phyloP scores from a whole-genome alignment of 2,113 vertebrate species.

The Monarcha castaneiventris region DNA sequence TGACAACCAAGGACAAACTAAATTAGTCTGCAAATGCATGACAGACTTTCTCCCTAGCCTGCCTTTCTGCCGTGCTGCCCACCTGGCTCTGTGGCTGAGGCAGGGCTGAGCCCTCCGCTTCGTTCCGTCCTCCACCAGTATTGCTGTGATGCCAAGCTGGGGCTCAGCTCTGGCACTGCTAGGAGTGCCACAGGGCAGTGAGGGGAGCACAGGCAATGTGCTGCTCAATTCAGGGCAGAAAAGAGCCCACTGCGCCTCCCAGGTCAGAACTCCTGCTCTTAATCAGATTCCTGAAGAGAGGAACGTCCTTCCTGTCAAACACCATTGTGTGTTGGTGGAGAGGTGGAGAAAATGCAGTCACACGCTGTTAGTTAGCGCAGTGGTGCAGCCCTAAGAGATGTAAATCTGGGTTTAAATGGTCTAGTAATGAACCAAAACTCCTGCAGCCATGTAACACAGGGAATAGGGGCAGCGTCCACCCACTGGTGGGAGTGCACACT shows the following conservation, averaged over 20 bases:
- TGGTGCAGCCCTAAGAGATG: background rate
- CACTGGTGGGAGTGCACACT: rapidly evolving
- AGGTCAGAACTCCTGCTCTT: background rate
- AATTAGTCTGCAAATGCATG: background rate
- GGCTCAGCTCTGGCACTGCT: background rate
- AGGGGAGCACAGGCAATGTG: background rate
- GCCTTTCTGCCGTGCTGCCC: background rate
- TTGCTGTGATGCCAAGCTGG: background rate
- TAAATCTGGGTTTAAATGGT: background rate
- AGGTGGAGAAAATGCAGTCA: background rate
- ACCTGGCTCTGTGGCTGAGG: background rate
- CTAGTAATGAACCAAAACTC: background rate
- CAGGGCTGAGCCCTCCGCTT: background rate
- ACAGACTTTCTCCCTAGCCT: background rate
- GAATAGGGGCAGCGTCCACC: background rate
- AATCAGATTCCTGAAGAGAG: background rate
- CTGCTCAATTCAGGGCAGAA: background rate
- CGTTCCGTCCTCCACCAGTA: rapidly evolving
- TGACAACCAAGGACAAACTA: background rate
- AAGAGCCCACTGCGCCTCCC: background rate
- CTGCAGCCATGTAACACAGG: background rate
- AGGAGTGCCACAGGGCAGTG: background rate
- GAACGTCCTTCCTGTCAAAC: background rate
- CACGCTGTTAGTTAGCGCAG: background rate
- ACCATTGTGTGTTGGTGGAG: background rate